Conservation (phyloP, 2,888 invertebrate genomes). For the Eutolmus rufibarbis region DNA sequence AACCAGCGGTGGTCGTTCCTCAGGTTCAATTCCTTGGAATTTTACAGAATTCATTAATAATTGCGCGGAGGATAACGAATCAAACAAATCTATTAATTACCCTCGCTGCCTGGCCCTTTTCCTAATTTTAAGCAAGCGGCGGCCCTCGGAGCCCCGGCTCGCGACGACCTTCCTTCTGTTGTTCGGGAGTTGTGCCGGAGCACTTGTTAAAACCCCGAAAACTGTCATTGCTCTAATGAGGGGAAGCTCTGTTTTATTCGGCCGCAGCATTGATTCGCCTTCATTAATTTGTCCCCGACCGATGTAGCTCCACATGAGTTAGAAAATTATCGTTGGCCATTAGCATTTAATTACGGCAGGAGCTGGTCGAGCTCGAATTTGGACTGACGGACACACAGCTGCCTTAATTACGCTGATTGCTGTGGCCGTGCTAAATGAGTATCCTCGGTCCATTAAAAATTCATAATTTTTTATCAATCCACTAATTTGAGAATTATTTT, state of each 20-base stretch:
- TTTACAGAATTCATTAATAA: conserved; percentile 4
- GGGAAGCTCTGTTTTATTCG: neutral
- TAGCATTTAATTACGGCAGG: conserved; percentile 17
- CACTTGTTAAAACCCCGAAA: neutral
- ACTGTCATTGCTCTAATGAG: neutral
- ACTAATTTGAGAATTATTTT: conserved; percentile 53
- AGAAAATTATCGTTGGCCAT: neutral
- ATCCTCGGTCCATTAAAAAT: neutral
- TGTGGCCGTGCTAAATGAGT: neutral
- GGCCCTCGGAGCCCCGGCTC: neutral
- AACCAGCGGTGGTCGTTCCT: neutral
- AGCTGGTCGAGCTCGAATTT: neutral
- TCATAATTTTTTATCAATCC: conserved; percentile 8
- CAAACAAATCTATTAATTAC: conserved; percentile 16
- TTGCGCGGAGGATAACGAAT: neutral
- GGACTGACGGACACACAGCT: neutral
- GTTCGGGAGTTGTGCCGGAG: neutral
- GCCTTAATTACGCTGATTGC: conserved; percentile 20
- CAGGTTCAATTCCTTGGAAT: neutral
- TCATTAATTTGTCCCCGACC: conserved; percentile 1
- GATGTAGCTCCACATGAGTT: neutral
- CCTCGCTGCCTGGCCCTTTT: neutral
- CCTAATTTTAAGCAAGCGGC: neutral
- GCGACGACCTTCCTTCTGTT: neutral
- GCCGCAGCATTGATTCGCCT: neutral